Evolutionary conservation across 1,140 invertebrate genomes (phyloP).

Genomic region (Zaprionus kolodkinae): DNA sequence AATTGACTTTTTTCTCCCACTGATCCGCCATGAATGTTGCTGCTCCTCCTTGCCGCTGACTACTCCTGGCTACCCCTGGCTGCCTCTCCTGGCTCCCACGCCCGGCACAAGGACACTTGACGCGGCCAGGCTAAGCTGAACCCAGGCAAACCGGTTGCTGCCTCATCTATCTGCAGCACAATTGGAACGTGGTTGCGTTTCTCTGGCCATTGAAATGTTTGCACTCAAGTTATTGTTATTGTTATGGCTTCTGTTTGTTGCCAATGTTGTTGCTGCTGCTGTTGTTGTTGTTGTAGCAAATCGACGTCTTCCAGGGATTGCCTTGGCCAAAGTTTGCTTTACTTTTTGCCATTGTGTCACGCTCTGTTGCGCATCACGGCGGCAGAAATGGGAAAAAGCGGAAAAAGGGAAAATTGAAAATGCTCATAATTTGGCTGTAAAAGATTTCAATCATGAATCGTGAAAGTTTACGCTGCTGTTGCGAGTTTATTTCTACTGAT

Average conservation of each 20-base stretch:
- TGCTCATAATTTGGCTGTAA: slow-evolving; percentile 81
- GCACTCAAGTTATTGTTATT: slow-evolving; percentile 80
- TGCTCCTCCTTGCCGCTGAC: slow-evolving; percentile 9
- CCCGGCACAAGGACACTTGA: slow-evolving; percentile 57
- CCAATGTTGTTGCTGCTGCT: slow-evolving; percentile 19
- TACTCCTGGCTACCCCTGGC: slow-evolving; percentile 30
- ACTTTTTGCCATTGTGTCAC: slow-evolving; percentile 82
- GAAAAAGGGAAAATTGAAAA: slow-evolving; percentile 69
- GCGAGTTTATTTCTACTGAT: slow-evolving; percentile 74
- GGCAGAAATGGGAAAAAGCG: too few relatives aligned
- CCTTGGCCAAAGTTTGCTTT: slow-evolving; percentile 72
- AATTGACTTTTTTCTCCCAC: slow-evolving; percentile 64
- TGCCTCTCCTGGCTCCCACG: slow-evolving; percentile 19
- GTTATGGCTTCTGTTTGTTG: slow-evolving; percentile 60
- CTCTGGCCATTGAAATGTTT: slow-evolving; percentile 79
- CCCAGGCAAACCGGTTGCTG: slow-evolving; percentile 58
- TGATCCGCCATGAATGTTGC: slow-evolving; percentile 30
- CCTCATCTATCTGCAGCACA: slow-evolving; percentile 59
- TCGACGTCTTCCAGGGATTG: slow-evolving; percentile 60
- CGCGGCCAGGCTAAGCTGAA: slow-evolving; percentile 39
- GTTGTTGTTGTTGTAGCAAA: slow-evolving; percentile 55
- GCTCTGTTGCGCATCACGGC: slow-evolving; percentile 61
- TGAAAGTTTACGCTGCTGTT: slow-evolving; percentile 64
- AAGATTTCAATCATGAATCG: slow-evolving; percentile 82
- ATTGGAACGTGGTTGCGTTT: slow-evolving; percentile 74